These are phyloP conservation scores for Microctonus hyperodae DNA, from an alignment of 2,888 invertebrate species.

Conservation along the genomic window DNA sequence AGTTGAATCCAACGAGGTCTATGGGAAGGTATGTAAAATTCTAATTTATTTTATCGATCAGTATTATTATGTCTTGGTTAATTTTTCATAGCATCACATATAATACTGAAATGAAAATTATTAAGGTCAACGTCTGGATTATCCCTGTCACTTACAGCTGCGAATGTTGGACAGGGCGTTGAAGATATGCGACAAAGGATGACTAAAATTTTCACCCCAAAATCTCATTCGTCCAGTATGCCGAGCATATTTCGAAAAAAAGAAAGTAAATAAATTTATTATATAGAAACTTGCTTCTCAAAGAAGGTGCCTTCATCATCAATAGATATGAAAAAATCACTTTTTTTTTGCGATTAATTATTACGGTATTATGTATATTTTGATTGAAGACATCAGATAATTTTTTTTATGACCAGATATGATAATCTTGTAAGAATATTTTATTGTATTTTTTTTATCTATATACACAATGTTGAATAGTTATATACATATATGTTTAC, in stretches of 20 bases:
- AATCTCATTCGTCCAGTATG: constrained; percentile 54
- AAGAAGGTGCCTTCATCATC: constrained; percentile 11
- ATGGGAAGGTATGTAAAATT: constrained; percentile 54
- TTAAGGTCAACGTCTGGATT: constrained; percentile 55
- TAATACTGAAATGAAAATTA: not conserved
- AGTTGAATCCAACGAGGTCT: constrained; percentile 57
- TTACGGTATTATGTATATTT: no score
- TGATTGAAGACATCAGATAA: not conserved
- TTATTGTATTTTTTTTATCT: constrained; percentile 49
- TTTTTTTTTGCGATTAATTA: constrained; percentile 2
- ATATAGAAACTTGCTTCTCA: not conserved
- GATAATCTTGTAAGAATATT: constrained; percentile 53
- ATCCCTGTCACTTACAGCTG: constrained; percentile 59
- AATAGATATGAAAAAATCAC: not conserved
- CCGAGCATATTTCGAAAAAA: constrained; percentile 60
- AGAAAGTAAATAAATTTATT: constrained; percentile 32
- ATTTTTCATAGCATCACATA: not conserved
- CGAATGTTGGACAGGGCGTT: constrained; percentile 65
- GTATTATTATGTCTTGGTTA: not conserved
- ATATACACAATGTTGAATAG: constrained; percentile 42
- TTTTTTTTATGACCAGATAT: not conserved
- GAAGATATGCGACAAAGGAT: constrained; percentile 70
- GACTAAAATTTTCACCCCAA: constrained; percentile 68
- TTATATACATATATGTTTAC: constrained; percentile 41
- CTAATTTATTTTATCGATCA: constrained; percentile 1